Percentiles rank a stretch among this genome's conserved stretches.
Evolutionary conservation across 2,888 invertebrate genomes (phyloP).

Genomic region (Scaptomyza parva): DNA sequence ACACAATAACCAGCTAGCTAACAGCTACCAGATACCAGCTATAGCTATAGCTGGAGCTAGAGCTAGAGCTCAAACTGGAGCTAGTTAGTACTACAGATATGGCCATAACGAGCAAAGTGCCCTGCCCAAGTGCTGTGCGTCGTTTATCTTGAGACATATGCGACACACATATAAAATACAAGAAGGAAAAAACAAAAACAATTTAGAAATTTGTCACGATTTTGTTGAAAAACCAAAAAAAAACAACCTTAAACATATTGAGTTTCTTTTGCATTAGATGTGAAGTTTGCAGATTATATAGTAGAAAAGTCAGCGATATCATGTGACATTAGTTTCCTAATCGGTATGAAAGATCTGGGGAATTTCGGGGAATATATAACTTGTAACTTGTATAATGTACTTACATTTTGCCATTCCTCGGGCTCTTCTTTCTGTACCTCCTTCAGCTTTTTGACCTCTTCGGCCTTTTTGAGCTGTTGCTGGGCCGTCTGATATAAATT

Average conservation of each 20-base stretch:
- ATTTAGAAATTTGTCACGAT: conserved; percentile 72
- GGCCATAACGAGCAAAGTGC: conserved; percentile 57
- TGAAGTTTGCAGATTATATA: not conserved
- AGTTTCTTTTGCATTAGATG: conserved; percentile 35
- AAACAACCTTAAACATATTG: conserved; percentile 26
- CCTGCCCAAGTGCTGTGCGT: conserved; percentile 54
- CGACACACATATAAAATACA: conserved; percentile 10
- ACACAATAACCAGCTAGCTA: conserved; percentile 25
- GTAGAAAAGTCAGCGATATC: not conserved
- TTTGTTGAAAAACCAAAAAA: conserved; percentile 24
- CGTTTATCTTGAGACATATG: conserved; percentile 46
- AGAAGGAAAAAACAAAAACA: conserved; percentile 9
- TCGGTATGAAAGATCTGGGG: not conserved
- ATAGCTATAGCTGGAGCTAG: not conserved
- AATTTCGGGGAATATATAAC: not conserved
- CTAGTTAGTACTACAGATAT: conserved; percentile 30
- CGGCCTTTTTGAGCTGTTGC: conserved; percentile 93
- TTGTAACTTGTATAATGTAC: conserved; percentile 71
- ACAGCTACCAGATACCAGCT: not conserved
- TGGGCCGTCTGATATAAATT: conserved; percentile 93
- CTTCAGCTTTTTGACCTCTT: conserved; percentile 93
- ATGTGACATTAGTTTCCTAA: not conserved
- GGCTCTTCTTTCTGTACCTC: conserved; percentile 92
- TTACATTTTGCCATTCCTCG: conserved; percentile 96
- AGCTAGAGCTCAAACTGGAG: conserved; percentile 5